Evolutionary conservation across 2,888 invertebrate genomes (phyloP), one percentile per base, ranked within the genome.

Genomic region (Coleophora flavipennella): DNA sequence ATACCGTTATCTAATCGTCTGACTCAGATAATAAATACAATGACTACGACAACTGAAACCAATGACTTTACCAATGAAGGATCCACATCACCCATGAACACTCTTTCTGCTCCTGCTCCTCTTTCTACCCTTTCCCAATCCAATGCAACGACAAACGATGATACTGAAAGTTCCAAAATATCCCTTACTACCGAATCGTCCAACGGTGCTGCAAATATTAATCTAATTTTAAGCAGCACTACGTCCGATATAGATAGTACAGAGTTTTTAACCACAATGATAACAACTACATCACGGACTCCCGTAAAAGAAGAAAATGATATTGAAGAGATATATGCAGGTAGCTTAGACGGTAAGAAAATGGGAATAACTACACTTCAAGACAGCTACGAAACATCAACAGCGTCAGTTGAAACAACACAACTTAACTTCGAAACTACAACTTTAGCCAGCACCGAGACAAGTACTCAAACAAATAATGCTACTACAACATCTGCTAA

Each of bases 1-100:
- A 46, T 70, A 9, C 66, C 67, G 41, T 56, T 81, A 37, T 80
- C 80, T 29, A 58, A 62, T 48, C 69, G 80, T 45, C 65, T 81
- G 51, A 67, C 72, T 40, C 65, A 76, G 53, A 79, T 81, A 36
- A 73, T 78, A 53, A 75, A 67, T 45, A 69, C 69, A 13, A 78
- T 79, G 71, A 71, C 59, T 42, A 50, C 65, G 20, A 65, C 73
- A 40, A 73, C 71, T 50, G 63, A 60, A 52, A 45, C 56, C 36
- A 51, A 50, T 41, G 49, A 54, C 41, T 55, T 48, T 35, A 53
- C 43, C 39, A 56, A 49, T 53, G 58, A 61, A 46, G 41, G 44
- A 41, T 28, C 38, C 28, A 38, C 46, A 41, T 44, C 55, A 44
- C 46, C 55, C 38, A 38, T 39, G 34, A 44, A 51, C 29, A 47